Evolutionary conservation across 2,888 invertebrate species (phyloP), one percentile per base, ranked within the genome.

Genomic region (Hirtodrosophila alboralis): DNA sequence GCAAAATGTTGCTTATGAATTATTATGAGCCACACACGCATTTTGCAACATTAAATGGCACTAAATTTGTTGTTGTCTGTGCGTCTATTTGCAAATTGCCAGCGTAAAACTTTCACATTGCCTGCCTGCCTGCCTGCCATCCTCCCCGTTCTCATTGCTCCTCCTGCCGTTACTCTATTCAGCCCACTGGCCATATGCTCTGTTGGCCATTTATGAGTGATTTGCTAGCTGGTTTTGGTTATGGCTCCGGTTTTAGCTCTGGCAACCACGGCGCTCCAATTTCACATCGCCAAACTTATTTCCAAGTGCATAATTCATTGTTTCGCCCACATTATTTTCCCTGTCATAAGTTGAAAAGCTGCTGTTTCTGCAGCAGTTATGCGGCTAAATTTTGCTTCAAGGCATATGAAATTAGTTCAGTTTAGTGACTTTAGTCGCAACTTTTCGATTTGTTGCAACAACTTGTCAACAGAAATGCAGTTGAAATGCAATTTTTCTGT

Each of bases 291-390:
- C 57, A 81, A 81, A 81, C 81, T 81, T 86, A 84, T 78, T 78
- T 72, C 64, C 66, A 86, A 81, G 86, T 84, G 75, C 81, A 81
- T 86, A 86, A 86, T 81, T 86, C 86, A 81, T 81, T 78, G 86
- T 81, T 86, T 79, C 62, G 79, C 83, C 85, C 85, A 81, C 86
- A 86, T 84, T 86, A 81, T 81, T 81, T 80, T 84, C 57, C 56
- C 57, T 80, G 79, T 86, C 86, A 80, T 61, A 84, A 84, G 74
- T 86, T 84, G 59, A 49, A 67, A 62, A 51, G 71, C 65, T 57
- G 60, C 30, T 49, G 16, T 43, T 36, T 41, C 49, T 36, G 12
- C 30, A 31, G 31, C 21, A 40, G 18, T 18, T 41, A 14, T 53
- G 33, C 68, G 38, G 37, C 34, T 68, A 12, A 52, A 74, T 73